Evolutionary conservation across 2,797 vertebrate species (phyloP).

Genomic region (Lutjanus campechanus): DNA sequence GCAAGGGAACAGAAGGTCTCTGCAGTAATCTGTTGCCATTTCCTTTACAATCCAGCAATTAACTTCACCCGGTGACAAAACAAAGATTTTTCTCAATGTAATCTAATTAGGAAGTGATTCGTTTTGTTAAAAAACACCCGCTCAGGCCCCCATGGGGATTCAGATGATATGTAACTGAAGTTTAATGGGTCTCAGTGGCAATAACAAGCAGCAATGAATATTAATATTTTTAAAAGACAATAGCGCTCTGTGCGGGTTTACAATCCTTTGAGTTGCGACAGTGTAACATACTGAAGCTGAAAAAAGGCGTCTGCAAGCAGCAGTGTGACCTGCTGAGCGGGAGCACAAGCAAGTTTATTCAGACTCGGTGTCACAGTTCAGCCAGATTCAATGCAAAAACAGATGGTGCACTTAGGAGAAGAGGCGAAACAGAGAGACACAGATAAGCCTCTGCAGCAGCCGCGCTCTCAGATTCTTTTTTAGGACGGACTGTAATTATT

Average conservation of each 20-base stretch:
- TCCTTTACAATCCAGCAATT: conserved; percentile 76
- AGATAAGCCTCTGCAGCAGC: conserved; percentile 65
- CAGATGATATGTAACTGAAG: conserved; percentile 75
- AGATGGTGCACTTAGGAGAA: conserved; percentile 73
- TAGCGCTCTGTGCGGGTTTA: conserved; percentile 38
- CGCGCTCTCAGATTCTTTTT: conserved; percentile 41
- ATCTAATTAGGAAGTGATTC: conserved; percentile 67
- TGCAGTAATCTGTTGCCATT: conserved; percentile 73
- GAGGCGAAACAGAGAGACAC: conserved; percentile 69
- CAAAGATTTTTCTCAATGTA: conserved; percentile 72
- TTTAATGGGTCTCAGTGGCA: conserved; percentile 75
- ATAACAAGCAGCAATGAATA: conserved; percentile 70
- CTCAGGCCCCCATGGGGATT: conserved; percentile 53
- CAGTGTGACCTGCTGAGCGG: conserved; percentile 59
- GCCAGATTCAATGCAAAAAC: conserved; percentile 61
- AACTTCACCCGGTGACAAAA: conserved; percentile 75
- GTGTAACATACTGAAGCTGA: conserved; percentile 35
- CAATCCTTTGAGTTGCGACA: conserved; percentile 26
- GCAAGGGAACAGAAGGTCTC: conserved; percentile 77
- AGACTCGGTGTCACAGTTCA: conserved; percentile 65
- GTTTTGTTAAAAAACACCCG: conserved; percentile 65
- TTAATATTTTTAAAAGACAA: conserved; percentile 69
- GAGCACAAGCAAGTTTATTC: conserved; percentile 57
- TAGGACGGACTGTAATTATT: conserved; percentile 69
- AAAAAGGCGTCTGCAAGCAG: conserved; percentile 53